Evolutionary conservation across 1,140 invertebrate genomes (phyloP).

Genomic region (Ctenoplectra terminalis): DNA sequence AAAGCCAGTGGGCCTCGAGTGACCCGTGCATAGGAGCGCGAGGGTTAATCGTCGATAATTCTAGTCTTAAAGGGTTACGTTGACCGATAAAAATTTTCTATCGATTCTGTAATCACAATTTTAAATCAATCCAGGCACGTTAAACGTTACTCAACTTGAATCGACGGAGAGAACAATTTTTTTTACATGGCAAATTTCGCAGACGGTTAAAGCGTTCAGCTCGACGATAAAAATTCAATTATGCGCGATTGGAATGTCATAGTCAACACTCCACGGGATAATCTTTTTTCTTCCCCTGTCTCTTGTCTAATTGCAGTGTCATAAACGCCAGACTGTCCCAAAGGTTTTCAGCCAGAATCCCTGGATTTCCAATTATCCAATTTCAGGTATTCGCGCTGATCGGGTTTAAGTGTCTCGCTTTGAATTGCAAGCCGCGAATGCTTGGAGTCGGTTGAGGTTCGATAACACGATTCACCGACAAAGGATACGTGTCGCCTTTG

Average conservation of each 20-base stretch:
- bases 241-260: not conserved
- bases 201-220: no score
- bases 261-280: not conserved
- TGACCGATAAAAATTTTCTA: no score
- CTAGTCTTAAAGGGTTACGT: no score
- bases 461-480: constrained; percentile 62
- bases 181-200: no score
- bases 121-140: no score
- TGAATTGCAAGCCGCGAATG: constrained; percentile 42
- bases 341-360: not conserved
- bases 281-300: not conserved
- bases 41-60: no score
- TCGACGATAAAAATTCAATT: no score
- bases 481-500: constrained; percentile 63
- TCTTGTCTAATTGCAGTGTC: not conserved
- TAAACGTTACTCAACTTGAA: no score
- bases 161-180: no score
- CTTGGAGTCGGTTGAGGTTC: constrained; percentile 32
- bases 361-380: constrained; percentile 60
- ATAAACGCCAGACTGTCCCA: not conserved
- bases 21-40: no score
- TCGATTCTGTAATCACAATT: no score
- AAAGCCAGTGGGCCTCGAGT: no score
- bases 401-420: constrained; percentile 47
- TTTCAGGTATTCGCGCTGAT: constrained; percentile 43